Evolutionary conservation across 2,113 vertebrate genomes (phyloP), one percentile per base, ranked within the genome.

Genomic region (Lophura nycthemera): DNA sequence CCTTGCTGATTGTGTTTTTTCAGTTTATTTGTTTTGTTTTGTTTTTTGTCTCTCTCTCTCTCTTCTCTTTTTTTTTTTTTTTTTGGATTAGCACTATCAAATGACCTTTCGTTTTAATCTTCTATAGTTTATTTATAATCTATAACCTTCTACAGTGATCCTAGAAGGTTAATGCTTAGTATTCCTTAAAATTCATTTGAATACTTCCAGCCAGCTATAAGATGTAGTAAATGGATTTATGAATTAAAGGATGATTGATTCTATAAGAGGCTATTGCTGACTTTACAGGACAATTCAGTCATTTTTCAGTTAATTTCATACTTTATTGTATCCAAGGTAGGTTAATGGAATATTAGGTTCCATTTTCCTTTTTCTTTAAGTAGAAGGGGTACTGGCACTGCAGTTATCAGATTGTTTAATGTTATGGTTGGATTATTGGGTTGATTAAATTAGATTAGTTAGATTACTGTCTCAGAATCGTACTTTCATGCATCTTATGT

Each of bases 161-260:
- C 52, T 90, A 86, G 76, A 89, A 88, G 42, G 82, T 60, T 94
- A 94, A 94, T 88, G 69, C 65, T 70, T 86, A 32, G 13, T 69
- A 76, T 77, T 75, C 89, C 86, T 96, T 89, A 95, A 91, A 95
- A 85, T 95, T 83, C 85, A 43, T 69, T 48, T 63, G 67, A 91
- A 70, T 81, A 24, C 77, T 76, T 96, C 88, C 43, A 92, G 60
- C 7, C 48, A 90, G 40, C 67, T 89, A 70, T 72, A 88, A 73
- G 50, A 52, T 82, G 19, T 65, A 87, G 86, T 67, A 89, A 91
- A 92, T 50, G 47, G 56, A 93, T 83, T 86, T 93, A 63, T 88
- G 90, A 95, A 96, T 90, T 90, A 92, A 96, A 59, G 42, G 40
- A 72, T 70, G 78, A 93, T 45, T 70, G 73, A 93, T 1, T 22